Evolutionary conservation across 2,113 vertebrate species (phyloP).

Genomic region (Limnothrissa miodon): DNA sequence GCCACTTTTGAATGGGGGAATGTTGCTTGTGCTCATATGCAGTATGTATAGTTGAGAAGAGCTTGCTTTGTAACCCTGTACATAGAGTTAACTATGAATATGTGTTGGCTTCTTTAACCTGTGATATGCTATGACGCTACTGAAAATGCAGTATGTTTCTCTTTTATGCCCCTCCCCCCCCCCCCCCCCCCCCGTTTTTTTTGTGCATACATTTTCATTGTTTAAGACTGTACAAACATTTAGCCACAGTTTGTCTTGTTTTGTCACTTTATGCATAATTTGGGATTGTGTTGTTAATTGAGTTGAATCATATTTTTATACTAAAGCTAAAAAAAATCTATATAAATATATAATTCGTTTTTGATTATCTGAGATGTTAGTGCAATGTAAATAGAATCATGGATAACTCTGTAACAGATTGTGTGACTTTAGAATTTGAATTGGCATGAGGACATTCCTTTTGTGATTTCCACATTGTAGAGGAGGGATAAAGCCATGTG

Average conservation of each 20-base stretch:
- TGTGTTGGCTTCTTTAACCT: not conserved
- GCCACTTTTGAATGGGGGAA: constrained; percentile 2
- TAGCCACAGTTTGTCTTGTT: constrained; percentile 38
- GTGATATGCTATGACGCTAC: not conserved
- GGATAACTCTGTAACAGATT: constrained; percentile 46
- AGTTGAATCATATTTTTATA: constrained; percentile 70
- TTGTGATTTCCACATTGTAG: constrained; percentile 21
- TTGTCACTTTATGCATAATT: constrained; percentile 45
- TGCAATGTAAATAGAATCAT: constrained; percentile 58
- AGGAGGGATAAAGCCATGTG: constrained; percentile 6
- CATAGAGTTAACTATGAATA: not conserved
- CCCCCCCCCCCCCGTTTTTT: not conserved
- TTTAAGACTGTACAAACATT: constrained; percentile 35
- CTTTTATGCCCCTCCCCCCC: not conserved
- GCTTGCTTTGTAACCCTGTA: constrained; percentile 6
- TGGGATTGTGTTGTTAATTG: constrained; percentile 47
- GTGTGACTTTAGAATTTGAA: constrained; percentile 44
- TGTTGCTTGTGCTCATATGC: not conserved
- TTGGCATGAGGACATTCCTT: constrained; percentile 39
- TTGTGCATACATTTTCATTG: constrained; percentile 7
- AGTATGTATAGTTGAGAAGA: not conserved
- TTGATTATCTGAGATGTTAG: constrained; percentile 51
- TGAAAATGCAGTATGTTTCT: not conserved
- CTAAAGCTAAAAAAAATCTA: constrained; percentile 53
- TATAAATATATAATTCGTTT: constrained; percentile 54